Evolutionary conservation across 2,113 vertebrate genomes (phyloP), one percentile per base, ranked within the genome.

Genomic region (Scomber scombrus): DNA sequence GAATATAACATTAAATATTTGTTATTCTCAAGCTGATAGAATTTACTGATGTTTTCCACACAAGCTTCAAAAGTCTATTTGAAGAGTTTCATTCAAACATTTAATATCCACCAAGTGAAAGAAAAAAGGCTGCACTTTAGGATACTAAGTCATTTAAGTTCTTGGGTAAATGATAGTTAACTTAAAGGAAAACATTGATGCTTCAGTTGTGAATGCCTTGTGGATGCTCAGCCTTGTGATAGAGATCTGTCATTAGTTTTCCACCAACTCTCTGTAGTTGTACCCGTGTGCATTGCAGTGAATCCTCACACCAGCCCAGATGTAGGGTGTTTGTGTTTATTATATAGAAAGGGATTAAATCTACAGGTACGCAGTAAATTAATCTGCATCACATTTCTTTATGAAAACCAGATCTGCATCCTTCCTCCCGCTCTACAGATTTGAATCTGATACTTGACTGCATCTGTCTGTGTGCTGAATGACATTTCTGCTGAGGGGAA

Each of bases 1-100:
- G 3, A 40, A 34, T 71, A 40, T 51, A 75, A 50, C 21, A 54
- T 69, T 63, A 13, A 43, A 62, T 72, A 55, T 75, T 50, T 52
- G 21, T 16, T 71, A 45, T 66, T 70, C 65, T 78, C 62, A 45
- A 56, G 11, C 3, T 51, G 68, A 58, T 21, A 4, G 29, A 21
- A 55, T 46, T 77, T 23, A 46, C 16, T 64, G 14, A 60, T 23
- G n/a, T 21, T 47, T 55, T 58, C 43, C 50, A 9, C 11, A 46
- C 55, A n/a, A 26, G 15, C 47, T 60, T 26, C 6, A 0, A 4
- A 66, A 60, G 52, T 69, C 51, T 60, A 3, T 85, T 71, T 71
- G 49, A 70, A 61, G 16, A 78, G 15, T 79, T 50, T 8, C 2
- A 47, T 47, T 7, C 8, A 8, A 61, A 45, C 21, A 52, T 69